These are phyloP conservation scores for Sinocyclocheilus anshuiensis DNA, from an alignment of 2,113 vertebrate species.

Conservation along the genomic window DNA sequence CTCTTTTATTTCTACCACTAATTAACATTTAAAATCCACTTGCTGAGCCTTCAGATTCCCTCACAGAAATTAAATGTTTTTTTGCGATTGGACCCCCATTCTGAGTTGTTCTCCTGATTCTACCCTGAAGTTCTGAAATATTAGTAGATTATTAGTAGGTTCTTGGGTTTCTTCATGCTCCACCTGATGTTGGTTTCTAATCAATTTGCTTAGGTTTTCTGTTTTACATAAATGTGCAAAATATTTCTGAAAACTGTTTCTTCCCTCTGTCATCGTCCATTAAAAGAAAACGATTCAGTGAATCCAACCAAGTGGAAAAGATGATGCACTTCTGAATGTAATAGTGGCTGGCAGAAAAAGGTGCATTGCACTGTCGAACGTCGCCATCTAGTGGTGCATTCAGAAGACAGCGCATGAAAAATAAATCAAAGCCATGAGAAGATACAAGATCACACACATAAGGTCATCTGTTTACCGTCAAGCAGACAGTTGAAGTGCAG, in stretches of 20 bases:
- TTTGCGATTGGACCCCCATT: neutral
- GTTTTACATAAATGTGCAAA: neutral
- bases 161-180: neutral
- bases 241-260: neutral
- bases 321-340: neutral
- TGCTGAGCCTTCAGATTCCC: conserved; percentile 12
- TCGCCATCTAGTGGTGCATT: conserved; percentile 15
- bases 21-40: conserved; percentile 38
- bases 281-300: no score
- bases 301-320: neutral
- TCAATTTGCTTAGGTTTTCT: neutral
- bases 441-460: neutral
- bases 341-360: neutral
- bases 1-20: conserved; percentile 26
- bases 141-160: neutral
- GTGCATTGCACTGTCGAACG: neutral
- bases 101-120: neutral
- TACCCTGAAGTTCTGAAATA: neutral
- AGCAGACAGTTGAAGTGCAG: conserved; percentile 97
- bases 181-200: neutral
- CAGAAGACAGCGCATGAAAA: neutral
- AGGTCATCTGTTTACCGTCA: conserved; percentile 82
- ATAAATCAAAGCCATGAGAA: neutral
- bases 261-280: neutral
- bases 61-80: neutral